Base-by-base conservation (phyloP, 2,888 invertebrate species). In the Hypena proboscidalis region DNA sequence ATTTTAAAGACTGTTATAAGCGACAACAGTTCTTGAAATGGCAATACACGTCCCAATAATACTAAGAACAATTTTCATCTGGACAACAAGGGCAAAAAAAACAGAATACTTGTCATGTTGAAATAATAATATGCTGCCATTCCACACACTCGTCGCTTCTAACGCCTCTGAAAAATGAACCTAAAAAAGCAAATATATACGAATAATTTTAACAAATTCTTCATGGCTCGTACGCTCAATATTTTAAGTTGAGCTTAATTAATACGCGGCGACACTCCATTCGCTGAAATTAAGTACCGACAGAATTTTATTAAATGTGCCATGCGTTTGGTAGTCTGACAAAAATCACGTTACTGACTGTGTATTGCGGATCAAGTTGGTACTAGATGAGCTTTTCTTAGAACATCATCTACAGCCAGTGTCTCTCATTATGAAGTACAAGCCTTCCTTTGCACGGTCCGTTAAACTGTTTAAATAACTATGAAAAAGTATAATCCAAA, bases 231-330 rank as follows among this genome's bases (percentile, higher is more conserved):
- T 59, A 46, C 53, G 50, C 64, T 76, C 68, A 70, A 75, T 78
- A 74, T 74, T 77, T 80, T 72, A 79, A 83, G 74, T 80, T 74
- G 61, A 43, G 73, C 67, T 81, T 85, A 86, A 85, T 87, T 87
- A 87, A 85, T 83, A 77, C 69, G 67, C 67, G 62, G 71, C 71
- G 77, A 77, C 80, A 80, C 72, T 70, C 69, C 67, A 77, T 80
- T 80, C 79, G 77, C 59, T 62, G 70, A 73, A 80, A 80, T 81
- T 76, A 80, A 75, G 75, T 75, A 67, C 55, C 50, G 69, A 72
- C 61, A 67, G 70, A 72, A 79, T 82, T 84, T 81, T 80, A 81
- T 81, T 82, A 74, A 85, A 84, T 80, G 73, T 80, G 72, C 72
- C 79, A 79, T 81, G 71, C 77, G 73, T 84, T 83, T 69, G 75